Evolutionary conservation across 2,797 vertebrate species (phyloP), one percentile per base, ranked within the genome.

Genomic region (Helostoma temminkii): DNA sequence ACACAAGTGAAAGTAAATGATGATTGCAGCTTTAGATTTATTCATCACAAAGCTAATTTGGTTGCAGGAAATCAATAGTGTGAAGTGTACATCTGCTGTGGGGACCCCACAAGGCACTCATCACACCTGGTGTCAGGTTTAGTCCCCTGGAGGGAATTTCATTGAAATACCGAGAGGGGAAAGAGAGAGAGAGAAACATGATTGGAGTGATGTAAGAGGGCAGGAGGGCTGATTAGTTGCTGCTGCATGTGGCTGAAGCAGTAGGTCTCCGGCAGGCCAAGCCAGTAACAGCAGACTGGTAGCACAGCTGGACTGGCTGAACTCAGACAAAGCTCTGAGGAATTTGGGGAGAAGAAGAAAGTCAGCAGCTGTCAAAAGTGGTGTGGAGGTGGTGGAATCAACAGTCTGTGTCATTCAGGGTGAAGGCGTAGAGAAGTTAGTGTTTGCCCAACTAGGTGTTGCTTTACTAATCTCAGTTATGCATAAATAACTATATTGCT

Each of bases 41-140:
- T 70, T 79, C 55, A 53, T 82, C 61, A 41, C 41, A 15, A 16
- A 73, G 75, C 76, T 75, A 61, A 78, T 83, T 66, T 59, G 48
- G 39, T 50, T 1, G 30, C 50, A 54, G 32, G 21, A 26, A 77
- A 77, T 83, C 70, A 77, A 83, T 63, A 56, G 66, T 63, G 66
- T 54, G 58, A 72, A 72, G 43, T 61, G 72, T 59, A 48, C 84
- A 84, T 71, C 86, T 83, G 80, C 71, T 74, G 58, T 18, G 12
- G 65, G 71, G 66, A 69, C 37, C 48, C 52, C 55, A 19, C 75
- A 62, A 53, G 53, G 56, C 58, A 42, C 59, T 74, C 69, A 69
- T 70, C 76, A 77, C 76, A 81, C 54, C 78, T 19, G 63, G 52
- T 80, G 79, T 76, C 78, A 76, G 66, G 15, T 78, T 80, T 47